Evolutionary conservation across 2,888 invertebrate species (phyloP), one percentile per base, ranked within the genome.

Genomic region (Campoletis raptor): DNA sequence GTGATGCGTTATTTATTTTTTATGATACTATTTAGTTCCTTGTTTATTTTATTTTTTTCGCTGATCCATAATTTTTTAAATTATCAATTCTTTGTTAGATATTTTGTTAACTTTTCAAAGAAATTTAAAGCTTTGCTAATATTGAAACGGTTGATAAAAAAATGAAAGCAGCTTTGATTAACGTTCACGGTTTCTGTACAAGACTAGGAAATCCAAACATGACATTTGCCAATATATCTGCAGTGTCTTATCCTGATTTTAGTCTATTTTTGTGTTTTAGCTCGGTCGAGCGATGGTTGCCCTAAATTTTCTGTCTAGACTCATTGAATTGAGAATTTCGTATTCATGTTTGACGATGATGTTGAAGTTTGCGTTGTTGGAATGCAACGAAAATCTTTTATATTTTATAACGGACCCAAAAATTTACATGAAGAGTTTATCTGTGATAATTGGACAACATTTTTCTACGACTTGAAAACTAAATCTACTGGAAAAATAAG

Each of bases 181-280:
- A 18, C 3, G 66, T 74, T 76, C 52, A 24, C n/a, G 12, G 66
- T 36, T 67, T 7, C 24, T n/a, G 54, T 9, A 4, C 12, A 40
- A 66, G 72, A 69, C 64, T 76, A 76, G 83, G 67, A 76, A 84
- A 85, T 87, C 83, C 74, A 79, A 85, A 85, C 83, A 81, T 85
- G 54, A 69, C 67, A 86, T 86, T 86, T 69, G 73, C 76, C 80
- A 64, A 69, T 82, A 70, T 83, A 88, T 87, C 84, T 85, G 76
- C 83, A 79, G 52, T 69, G 79, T 73, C 82, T 87, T 88, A 88
- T 90, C 82, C 85, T 83, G 88, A 89, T 86, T 89, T 89, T 81
- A 82, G 86, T 88, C 89, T 89, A 90, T 89, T 89, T 88, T 84
- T 69, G 87, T 61, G 80, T 80, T 61, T 37, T 24, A 64, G 84